phyloP scores from a whole-genome alignment of 2,113 vertebrate species.

The Tychaedon coryphoeus region DNA sequence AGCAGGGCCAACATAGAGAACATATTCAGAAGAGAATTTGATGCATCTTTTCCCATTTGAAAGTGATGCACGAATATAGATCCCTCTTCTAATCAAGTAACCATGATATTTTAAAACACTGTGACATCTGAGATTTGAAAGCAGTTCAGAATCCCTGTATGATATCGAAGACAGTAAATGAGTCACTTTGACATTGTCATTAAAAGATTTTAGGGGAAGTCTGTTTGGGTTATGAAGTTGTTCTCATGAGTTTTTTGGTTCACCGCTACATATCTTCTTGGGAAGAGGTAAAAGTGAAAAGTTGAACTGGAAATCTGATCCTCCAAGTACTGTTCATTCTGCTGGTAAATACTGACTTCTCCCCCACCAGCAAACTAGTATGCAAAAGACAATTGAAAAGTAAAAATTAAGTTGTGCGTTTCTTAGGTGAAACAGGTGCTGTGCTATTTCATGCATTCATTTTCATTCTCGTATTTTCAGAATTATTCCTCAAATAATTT shows the following conservation, averaged over 20 bases:
- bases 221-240: background rate
- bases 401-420: background rate
- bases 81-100: background rate
- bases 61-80: background rate
- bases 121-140: background rate
- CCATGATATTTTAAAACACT: background rate
- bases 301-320: background rate
- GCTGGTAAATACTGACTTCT: background rate
- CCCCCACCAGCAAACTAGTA: background rate
- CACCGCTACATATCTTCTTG: background rate
- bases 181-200: background rate
- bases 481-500: background rate
- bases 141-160: background rate
- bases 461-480: background rate
- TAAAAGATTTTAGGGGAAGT: background rate
- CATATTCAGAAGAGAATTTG: background rate
- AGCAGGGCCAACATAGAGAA: background rate
- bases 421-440: background rate
- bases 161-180: background rate
- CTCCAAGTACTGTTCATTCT: background rate
- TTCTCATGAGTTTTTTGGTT: background rate
- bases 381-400: background rate
- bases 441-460: background rate
- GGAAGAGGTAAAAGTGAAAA: background rate
- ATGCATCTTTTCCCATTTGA: background rate